Base-by-base conservation (phyloP, 2,797 vertebrate genomes). In the Lycodopsis pacificus region DNA sequence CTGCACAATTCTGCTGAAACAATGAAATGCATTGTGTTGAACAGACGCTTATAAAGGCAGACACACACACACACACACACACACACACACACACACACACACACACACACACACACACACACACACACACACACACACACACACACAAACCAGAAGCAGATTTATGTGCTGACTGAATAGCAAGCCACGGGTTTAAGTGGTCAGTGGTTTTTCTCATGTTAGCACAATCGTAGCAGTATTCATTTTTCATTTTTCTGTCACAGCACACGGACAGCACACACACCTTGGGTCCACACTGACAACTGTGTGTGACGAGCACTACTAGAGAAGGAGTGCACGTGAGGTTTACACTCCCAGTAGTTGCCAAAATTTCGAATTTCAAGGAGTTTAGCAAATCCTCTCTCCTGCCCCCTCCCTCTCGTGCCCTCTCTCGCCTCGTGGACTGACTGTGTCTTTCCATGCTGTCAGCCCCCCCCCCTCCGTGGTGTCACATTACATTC, bases 361-460 rank as follows among this genome's bases (percentile, higher is more conserved):
- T 86, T 72, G 64, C 36, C 68, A 46, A 57, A 71, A 71, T 54
- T 57, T 36, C 0, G 2, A 22, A 77, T 79, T n/a, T 83, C 46
- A 77, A 53, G 36, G 46, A 78, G 65, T 77, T 89, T 69, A 79
- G 27, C 40, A 76, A 79, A 83, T 83, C 75, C 44, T 38, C 65
- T 77, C 74, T 82, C 30, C 69, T 71, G 80, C 71, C 5, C 20
- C 57, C 44, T 71, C 61, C 42, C 3, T 1, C 27, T 53, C 1
- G 3, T 46, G 62, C 61, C 62, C 71, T 68, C 74, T 79, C 65
- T 79, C 42, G 58, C 6, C 13, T 73, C 65, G 10, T 71, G 56
- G 65, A 83, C 79, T 78, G 83, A 89, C 83, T 76, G 66, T 73
- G 83, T 79, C 76, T 90, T 93, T 93, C 92, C 93, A 94, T 92